These are phyloP conservation scores for Cheilosia variabilis DNA, from an alignment of 2,888 invertebrate genomes.

Conservation along the genomic window DNA sequence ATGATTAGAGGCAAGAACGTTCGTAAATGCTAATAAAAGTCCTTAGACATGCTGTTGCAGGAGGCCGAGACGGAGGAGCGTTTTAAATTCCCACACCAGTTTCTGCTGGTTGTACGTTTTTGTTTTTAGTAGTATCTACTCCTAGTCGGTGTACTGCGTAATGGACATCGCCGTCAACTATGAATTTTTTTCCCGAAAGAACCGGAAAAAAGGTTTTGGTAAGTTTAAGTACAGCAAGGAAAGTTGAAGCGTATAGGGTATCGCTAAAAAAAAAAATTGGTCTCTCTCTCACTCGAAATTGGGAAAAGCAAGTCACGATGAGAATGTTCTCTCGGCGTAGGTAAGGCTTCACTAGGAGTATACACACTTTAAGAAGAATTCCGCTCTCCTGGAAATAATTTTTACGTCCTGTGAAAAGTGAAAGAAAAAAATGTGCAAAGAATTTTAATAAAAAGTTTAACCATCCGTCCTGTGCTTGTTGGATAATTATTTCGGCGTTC, in stretches of 20 bases:
- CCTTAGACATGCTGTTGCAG: constrained; percentile 15
- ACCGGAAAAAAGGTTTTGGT: too few relatives aligned
- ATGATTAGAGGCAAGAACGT: constrained; percentile 38
- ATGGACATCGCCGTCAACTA: too few relatives aligned
- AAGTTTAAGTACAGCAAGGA: too few relatives aligned
- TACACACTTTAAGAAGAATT: constrained; percentile 33
- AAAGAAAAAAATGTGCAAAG: constrained; percentile 29
- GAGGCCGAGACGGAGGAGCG: too few relatives aligned
- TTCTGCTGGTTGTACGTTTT: not conserved
- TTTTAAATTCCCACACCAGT: not conserved
- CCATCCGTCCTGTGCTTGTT: constrained; percentile 10
- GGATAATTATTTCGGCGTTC: constrained; percentile 57
- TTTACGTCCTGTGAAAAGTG: not conserved
- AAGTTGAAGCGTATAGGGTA: too few relatives aligned
- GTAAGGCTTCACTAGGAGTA: not conserved
- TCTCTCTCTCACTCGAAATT: too few relatives aligned
- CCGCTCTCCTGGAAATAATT: constrained; percentile 35
- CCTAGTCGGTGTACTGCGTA: too few relatives aligned
- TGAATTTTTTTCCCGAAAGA: too few relatives aligned
- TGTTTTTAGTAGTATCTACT: not conserved
- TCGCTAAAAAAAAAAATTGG: too few relatives aligned
- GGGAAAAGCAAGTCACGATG: not conserved
- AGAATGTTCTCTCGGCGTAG: not conserved
- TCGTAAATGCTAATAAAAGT: constrained; percentile 45
- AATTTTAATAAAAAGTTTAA: constrained; percentile 69